Evolutionary conservation across 2,888 invertebrate species (phyloP), one percentile per base, ranked within the genome.

Genomic region (Allygus modestus): DNA sequence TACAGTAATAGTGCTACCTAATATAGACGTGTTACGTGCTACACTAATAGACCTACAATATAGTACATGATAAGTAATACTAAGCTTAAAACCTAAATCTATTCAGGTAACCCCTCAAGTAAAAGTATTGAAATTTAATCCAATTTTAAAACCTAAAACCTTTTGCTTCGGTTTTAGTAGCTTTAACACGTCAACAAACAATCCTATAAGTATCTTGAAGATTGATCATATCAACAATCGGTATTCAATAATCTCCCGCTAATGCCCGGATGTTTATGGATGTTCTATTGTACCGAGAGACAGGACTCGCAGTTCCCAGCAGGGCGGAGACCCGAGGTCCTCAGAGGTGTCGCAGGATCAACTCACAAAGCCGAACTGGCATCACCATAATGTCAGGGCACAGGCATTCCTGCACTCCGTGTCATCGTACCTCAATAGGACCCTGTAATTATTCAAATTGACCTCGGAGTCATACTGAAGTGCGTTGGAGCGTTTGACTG

Each of bases 391-490:
- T 51, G 77, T 28, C 73, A 33, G 5, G 33, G 7, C 71, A 1
- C 33, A 69, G 46, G 31, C 77, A 77, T 77, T 77, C 77, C 77
- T 41, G 1, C 31, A 11, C 20, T 11, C 77, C 46, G 51, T 51
- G 77, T 46, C 77, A 73, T 41, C 73, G 73, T 12, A 4, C 23
- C n/a, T 73, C 73, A 51, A 77, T 77, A 41, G 77, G 77, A 77
- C 46, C 31, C 37, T 73, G 73, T 28, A 46, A 77, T 77, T 77
- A 77, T 43, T 77, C 77, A 77, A 77, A 46, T 77, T 51, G 46
- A 26, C 23, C 33, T n/a, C 31, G 71, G 58, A 58, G 65, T 65
- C 65, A 65, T 31, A 65, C 31, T 31, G 9, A 15, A 15, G 58
- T 31, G 26, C 65, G 65, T 65, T 31, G 65, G 31, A 65, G 65